Evolutionary conservation across 2,888 invertebrate genomes (phyloP).

Genomic region (Allophyes oxyacanthae): DNA sequence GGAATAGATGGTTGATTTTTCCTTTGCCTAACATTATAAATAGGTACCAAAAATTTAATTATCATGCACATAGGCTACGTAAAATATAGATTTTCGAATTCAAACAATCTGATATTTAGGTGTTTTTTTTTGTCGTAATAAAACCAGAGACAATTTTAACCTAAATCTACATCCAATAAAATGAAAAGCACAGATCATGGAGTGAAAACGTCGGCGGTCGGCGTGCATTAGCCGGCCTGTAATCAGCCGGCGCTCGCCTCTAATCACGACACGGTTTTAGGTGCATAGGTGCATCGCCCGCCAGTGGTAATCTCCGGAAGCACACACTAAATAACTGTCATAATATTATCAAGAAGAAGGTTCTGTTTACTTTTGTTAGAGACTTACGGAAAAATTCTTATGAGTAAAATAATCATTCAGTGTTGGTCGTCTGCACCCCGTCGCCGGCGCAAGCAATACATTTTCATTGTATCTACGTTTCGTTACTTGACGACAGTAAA

Average conservation of each 20-base stretch:
- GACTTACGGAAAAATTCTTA: background rate
- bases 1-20: too few species aligned
- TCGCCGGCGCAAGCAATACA: too few species aligned
- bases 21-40: too few species aligned
- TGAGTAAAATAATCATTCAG: too few species aligned
- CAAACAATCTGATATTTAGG: too few species aligned
- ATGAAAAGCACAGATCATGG: slow-evolving; percentile 49
- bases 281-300: slow-evolving; percentile 25
- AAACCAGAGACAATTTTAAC: background rate
- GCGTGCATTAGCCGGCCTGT: slow-evolving; percentile 70
- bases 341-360: slow-evolving; percentile 3
- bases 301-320: slow-evolving; percentile 48
- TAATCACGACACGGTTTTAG: slow-evolving; percentile 58
- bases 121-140: too few species aligned
- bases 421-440: too few species aligned
- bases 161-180: slow-evolving; percentile 10
- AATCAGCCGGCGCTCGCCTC: slow-evolving; percentile 62
- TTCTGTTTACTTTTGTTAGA: slow-evolving; percentile 37
- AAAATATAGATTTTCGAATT: too few species aligned
- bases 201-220: slow-evolving; percentile 35
- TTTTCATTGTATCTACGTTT: too few species aligned
- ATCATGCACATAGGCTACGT: too few species aligned
- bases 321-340: slow-evolving; percentile 29
- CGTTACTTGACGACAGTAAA: too few species aligned
- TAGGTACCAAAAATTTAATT: too few species aligned